Conservation (phyloP, 2,113 vertebrate species). For the Psittacara wagleri region DNA sequence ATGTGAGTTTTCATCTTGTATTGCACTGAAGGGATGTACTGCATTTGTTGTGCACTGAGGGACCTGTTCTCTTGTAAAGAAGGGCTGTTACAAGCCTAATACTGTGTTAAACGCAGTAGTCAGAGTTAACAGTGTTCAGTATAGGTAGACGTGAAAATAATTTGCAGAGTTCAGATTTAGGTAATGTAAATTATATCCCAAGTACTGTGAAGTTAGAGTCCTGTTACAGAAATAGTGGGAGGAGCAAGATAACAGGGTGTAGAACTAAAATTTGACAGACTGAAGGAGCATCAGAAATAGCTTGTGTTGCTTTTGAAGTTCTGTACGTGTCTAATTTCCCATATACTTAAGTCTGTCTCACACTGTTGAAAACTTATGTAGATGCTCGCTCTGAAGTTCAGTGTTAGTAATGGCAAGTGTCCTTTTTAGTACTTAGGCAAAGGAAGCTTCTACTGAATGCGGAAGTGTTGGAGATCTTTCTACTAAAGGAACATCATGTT, state of each 20-base stretch:
- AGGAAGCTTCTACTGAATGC: background rate
- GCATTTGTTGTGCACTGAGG: background rate
- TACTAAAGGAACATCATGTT: accelerated
- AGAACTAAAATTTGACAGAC: background rate
- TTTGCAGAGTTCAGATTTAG: background rate
- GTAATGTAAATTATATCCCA: background rate
- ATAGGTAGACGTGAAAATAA: background rate
- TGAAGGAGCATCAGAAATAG: background rate
- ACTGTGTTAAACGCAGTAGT: background rate
- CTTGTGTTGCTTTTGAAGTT: background rate
- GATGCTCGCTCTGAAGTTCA: background rate
- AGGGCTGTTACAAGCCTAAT: background rate
- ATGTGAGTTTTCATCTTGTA: background rate
- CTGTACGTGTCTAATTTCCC: background rate
- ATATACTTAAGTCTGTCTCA: background rate
- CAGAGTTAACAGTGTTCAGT: background rate
- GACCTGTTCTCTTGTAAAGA: background rate
- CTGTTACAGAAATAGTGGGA: background rate
- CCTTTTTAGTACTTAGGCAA: background rate
- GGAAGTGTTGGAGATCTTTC: background rate
- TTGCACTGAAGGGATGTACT: background rate
- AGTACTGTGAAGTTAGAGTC: background rate
- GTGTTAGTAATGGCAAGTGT: background rate
- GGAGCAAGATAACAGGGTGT: background rate
- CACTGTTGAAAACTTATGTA: background rate